Percentiles rank a stretch among this genome's conserved stretches.
These are phyloP conservation scores for Pituophis catenifer DNA, from an alignment of 2,113 vertebrate genomes.

Conservation along the genomic window DNA sequence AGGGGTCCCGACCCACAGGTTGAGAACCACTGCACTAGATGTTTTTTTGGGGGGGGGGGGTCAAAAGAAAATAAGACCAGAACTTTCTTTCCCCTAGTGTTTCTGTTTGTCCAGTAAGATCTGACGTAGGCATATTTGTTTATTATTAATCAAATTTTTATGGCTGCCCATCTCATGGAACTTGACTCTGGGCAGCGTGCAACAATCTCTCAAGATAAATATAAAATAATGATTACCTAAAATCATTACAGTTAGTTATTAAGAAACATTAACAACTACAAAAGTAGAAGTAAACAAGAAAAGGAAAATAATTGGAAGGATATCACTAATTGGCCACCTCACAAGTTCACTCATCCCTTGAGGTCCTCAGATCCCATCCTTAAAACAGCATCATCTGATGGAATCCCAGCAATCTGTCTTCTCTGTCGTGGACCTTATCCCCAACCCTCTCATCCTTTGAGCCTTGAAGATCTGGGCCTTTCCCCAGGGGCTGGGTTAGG, in stretches of 20 bases:
- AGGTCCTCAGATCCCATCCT: neutral
- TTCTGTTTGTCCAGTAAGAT: neutral
- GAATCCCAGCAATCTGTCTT: neutral
- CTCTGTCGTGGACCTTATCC: neutral
- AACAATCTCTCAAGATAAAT: neutral
- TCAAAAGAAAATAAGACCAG: no score
- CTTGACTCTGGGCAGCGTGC: neutral
- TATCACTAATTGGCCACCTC: neutral
- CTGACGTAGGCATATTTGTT: neutral
- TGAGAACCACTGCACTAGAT: no score
- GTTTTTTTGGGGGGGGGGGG: no score
- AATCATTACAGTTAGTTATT: neutral
- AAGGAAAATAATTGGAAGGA: neutral
- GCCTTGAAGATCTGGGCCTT: neutral
- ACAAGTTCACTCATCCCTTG: neutral
- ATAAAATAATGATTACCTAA: neutral
- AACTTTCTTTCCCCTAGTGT: neutral
- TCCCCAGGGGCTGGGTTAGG: neutral
- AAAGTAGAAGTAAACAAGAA: neutral
- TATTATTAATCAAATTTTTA: neutral
- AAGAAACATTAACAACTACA: neutral
- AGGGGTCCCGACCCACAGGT: no score
- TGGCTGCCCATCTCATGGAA: neutral
- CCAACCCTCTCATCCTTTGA: neutral
- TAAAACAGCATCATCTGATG: neutral